These are phyloP conservation scores for Drosophila gaucha DNA, from an alignment of 2,888 invertebrate genomes.

Conservation along the genomic window DNA sequence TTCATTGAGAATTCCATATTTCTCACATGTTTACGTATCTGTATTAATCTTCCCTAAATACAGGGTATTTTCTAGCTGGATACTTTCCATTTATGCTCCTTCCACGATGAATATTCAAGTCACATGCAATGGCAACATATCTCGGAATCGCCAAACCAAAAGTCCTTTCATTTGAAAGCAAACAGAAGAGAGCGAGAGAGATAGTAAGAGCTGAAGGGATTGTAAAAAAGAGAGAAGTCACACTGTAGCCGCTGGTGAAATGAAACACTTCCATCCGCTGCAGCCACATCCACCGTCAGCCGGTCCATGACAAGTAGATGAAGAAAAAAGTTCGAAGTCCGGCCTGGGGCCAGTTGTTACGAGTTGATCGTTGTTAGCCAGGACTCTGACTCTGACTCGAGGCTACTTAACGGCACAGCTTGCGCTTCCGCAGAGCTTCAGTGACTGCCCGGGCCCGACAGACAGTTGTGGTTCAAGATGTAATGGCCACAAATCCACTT, in stretches of 20 bases:
- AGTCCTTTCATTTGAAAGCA: neutral
- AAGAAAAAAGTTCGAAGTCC: slow-evolving; percentile 48
- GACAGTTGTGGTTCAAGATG: slow-evolving; percentile 52
- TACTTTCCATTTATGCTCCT: neutral
- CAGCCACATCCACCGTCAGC: slow-evolving; percentile 19
- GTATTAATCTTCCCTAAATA: neutral
- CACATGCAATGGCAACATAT: slow-evolving; percentile 31
- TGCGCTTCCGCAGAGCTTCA: slow-evolving; percentile 58
- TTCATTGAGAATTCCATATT: no score
- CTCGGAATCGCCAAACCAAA: slow-evolving; percentile 10
- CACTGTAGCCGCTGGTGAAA: slow-evolving; percentile 8
- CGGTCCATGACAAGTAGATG: neutral
- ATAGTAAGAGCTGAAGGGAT: neutral
- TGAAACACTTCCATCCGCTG: slow-evolving; percentile 57
- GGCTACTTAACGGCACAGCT: slow-evolving; percentile 74
- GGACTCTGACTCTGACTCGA: slow-evolving; percentile 48
- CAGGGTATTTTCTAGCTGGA: neutral
- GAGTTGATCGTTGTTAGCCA: slow-evolving; percentile 70
- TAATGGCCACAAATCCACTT: slow-evolving; percentile 75
- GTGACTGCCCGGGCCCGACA: slow-evolving; percentile 20
- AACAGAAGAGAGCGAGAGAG: neutral
- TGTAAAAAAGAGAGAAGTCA: neutral
- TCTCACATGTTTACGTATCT: no score
- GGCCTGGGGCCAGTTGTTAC: slow-evolving; percentile 45
- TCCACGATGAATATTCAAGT: slow-evolving; percentile 30